Evolutionary conservation across 2,888 invertebrate genomes (phyloP), one percentile per base, ranked within the genome.

Genomic region (Troides aeacus): DNA sequence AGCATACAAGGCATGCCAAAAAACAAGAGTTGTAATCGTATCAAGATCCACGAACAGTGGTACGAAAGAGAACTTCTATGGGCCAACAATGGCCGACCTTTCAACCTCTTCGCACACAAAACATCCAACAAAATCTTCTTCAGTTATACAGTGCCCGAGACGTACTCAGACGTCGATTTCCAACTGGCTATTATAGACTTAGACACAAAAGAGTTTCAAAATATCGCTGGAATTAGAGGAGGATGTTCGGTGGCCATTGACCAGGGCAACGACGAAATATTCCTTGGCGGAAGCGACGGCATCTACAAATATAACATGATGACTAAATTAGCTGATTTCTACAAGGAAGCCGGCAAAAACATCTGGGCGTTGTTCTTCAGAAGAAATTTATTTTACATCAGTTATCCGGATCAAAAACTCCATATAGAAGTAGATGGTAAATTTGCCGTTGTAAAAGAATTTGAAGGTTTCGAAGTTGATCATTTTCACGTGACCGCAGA

Each of bases 211-310:
- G 84, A 86, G 10, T 81, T 78, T 53, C 78, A 82, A 69, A 79
- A 75, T 0, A 83, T 89, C 2, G 79, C 80, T 39, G 88, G 87
- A 0, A 84, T 89, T 0, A 76, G 70, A 78, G 88, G 88, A 0
- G 89, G 89, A 0, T 89, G 88, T 58, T 76, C 89, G 0, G 77
- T 84, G 2, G 83, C 88, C 0, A 83, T 89, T 71, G 88, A 89
- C 36, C 81, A 83, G 58, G 58, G 61, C 0, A 83, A 83, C 21
- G 87, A 87, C 42, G 82, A 82, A 0, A 79, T 89, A 46, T 89
- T 81, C 50, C 73, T 89, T 7, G 89, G 89, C n/a, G 88, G 89
- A 0, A 85, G 79, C 24, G 84, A 88, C 21, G 89, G 89, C 0
- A 89, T 89, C 15, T 89, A 84, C 68, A 88, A 83, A 78, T 88